phyloP scores from a whole-genome alignment of 2,797 vertebrate species.

The Acrocephalus scirpaceus region DNA sequence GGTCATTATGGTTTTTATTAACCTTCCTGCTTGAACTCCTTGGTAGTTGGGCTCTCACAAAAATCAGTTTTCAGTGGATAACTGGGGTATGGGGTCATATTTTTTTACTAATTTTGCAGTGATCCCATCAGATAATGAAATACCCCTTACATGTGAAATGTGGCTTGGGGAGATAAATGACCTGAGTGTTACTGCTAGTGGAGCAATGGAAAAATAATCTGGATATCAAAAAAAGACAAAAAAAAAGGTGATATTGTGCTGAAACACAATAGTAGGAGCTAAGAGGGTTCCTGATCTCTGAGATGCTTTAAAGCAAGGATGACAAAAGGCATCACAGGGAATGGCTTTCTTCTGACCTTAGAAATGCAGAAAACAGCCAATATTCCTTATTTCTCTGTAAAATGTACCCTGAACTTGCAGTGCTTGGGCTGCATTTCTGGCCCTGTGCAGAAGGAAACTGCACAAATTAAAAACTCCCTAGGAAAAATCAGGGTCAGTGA shows the following conservation, averaged over 20 bases:
- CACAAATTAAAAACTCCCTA: background rate
- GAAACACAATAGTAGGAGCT: background rate
- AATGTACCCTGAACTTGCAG: background rate
- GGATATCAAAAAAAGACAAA: background rate
- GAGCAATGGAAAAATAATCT: background rate
- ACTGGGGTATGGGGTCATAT: background rate
- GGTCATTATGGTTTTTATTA: background rate
- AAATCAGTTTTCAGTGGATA: background rate
- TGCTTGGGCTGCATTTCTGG: background rate
- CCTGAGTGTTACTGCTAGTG: background rate
- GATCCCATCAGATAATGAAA: background rate
- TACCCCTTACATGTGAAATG: background rate
- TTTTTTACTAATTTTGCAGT: background rate
- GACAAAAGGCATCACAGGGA: background rate
- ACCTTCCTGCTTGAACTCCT: background rate
- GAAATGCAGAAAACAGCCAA: background rate
- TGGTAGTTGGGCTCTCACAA: background rate
- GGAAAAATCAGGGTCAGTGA: background rate
- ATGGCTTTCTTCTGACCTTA: background rate
- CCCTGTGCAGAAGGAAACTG: background rate
- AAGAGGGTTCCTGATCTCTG: background rate
- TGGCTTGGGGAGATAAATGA: background rate
- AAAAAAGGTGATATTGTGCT: background rate
- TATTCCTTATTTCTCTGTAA: background rate
- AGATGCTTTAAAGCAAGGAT: background rate